Conservation (phyloP, 1,140 invertebrate species). For the Octopus bimaculoides region DNA sequence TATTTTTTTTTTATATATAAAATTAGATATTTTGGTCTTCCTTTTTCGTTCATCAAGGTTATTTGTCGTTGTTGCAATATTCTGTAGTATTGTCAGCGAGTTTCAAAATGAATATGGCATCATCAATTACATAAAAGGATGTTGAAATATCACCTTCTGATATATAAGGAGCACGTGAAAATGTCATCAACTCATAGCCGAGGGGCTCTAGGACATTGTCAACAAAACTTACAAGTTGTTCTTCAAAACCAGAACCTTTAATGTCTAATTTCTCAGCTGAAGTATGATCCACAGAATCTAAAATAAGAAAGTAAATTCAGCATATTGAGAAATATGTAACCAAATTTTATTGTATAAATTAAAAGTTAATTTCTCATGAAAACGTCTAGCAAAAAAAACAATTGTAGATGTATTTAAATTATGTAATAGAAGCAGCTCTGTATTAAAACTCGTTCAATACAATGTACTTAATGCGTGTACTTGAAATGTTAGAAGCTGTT, state of each 20-base stretch:
- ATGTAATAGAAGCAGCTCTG: too few relatives aligned
- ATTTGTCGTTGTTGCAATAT: not conserved
- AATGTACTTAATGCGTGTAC: too few relatives aligned
- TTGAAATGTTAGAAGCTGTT: too few relatives aligned
- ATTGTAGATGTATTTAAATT: too few relatives aligned
- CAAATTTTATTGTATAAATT: too few relatives aligned
- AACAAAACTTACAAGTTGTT: slow-evolving; percentile 73
- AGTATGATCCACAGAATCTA: slow-evolving; percentile 66
- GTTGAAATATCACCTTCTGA: slow-evolving; percentile 92
- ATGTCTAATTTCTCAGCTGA: slow-evolving; percentile 73
- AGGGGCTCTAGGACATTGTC: slow-evolving; percentile 68
- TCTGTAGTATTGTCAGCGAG: not conserved
- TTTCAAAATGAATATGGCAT: slow-evolving; percentile 73
- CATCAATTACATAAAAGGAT: slow-evolving; percentile 86
- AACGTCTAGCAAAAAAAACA: not conserved
- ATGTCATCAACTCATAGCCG: slow-evolving; percentile 72
- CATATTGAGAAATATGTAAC: too few relatives aligned
- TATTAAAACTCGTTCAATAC: too few relatives aligned
- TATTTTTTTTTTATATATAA: too few relatives aligned
- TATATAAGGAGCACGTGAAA: slow-evolving; percentile 85
- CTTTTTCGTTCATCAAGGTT: too few relatives aligned
- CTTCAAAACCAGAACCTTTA: slow-evolving; percentile 71
- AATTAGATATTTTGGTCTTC: too few relatives aligned
- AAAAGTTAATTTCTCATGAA: not conserved
- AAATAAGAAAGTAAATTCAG: slow-evolving; percentile 19